Evolutionary conservation across 2,113 vertebrate genomes (phyloP), one percentile per base, ranked within the genome.

Genomic region (Triplophysa dalaica): DNA sequence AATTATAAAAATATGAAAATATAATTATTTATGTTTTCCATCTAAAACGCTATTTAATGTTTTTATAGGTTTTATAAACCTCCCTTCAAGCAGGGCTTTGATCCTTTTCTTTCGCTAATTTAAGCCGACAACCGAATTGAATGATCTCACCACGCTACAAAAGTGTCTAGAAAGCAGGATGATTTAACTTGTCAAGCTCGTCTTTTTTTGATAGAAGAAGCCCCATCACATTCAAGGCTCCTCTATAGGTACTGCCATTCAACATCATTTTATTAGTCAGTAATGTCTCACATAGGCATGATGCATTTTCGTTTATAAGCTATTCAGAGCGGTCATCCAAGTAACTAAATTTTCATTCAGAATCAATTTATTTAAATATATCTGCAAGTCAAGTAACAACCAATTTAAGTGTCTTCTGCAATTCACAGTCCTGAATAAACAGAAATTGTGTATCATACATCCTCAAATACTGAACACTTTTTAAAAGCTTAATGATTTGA

Each of bases 121-220:
- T 72, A 58, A 21, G 52, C 70, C 6, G 12, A 21, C 52, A 17
- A n/a, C 52, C 70, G 26, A 72, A 72, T 8, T 72, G 52, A 72
- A 8, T 72, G 52, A 58, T 72, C 52, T 72, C 69, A 38, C 52
- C 29, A 6, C 52, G 38, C 19, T 70, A 26, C 19, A 58, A 58
- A 72, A 58, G 52, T 6, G 29, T 19, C 29, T 11, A 3, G 52
- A 72, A 72, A 58, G 56, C 69, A 58, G 70, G 29, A 72, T 72
- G 70, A 72, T 72, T 72, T 52, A 72, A 72, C 69, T 38, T 72
- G 69, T 56, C 69, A 56, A 72, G 38, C 56, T 58, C 58, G 52
- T 56, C 41, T 72, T 56, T 29, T 0, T 26, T 72, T 56, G 19
- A 26, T 2, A 4, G 11, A 52, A 72, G 69, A 1, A 72, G 26